phyloP scores from a whole-genome alignment of 2,888 invertebrate species.

The Galeopsomyia nigrocyanea region DNA sequence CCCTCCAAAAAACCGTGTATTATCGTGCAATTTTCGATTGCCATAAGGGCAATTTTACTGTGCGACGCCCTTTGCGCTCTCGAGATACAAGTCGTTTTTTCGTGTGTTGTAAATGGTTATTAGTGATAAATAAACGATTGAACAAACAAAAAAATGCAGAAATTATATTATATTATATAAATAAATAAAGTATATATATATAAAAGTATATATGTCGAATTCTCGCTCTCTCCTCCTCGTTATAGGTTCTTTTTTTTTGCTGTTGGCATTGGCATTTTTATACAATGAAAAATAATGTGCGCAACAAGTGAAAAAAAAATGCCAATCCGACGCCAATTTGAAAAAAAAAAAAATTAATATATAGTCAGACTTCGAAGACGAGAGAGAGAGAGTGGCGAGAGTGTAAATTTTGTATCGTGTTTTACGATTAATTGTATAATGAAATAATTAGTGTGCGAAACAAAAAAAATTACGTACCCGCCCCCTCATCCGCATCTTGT shows the following conservation, averaged over 20 bases:
- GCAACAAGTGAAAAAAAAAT: neutral
- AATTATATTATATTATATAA: neutral
- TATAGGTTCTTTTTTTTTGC: neutral
- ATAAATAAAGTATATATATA: constrained; percentile 1
- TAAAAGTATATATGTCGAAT: no score
- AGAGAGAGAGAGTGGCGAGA: constrained; percentile 22
- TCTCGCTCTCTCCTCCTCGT: neutral
- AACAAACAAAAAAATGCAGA: no score
- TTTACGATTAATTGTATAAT: constrained; percentile 45
- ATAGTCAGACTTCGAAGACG: constrained; percentile 8
- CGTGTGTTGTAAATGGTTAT: constrained; percentile 61
- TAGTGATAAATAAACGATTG: constrained; percentile 50
- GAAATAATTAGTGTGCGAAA: constrained; percentile 43
- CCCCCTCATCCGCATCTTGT: constrained; percentile 49
- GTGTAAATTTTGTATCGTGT: constrained; percentile 66
- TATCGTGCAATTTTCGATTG: constrained; percentile 60
- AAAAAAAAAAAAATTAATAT: neutral
- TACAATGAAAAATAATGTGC: neutral
- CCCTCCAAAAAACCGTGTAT: constrained; percentile 50
- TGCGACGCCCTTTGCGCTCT: constrained; percentile 47
- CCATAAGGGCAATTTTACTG: constrained; percentile 41
- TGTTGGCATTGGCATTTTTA: neutral
- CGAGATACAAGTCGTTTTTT: constrained; percentile 49
- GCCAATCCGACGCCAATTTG: no score
- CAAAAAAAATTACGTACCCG: constrained; percentile 36